A percentile compares a stretch with the other conserved stretches of the same genome.
Evolutionary conservation across 1,140 invertebrate genomes (phyloP).

Genomic region (Philotrypesis tridentata): DNA sequence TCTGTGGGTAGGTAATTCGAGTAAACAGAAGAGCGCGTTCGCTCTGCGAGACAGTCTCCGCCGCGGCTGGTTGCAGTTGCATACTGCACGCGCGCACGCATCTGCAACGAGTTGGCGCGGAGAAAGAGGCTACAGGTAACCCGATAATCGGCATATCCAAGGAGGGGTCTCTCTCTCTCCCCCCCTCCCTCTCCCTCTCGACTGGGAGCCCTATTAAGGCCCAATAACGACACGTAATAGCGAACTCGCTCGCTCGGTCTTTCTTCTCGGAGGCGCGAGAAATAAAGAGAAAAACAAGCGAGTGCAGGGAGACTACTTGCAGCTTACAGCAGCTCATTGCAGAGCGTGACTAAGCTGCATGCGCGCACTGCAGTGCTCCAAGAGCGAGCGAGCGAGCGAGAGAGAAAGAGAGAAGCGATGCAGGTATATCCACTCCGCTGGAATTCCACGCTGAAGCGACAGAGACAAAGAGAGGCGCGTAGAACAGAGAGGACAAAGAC

Average conservation of each 20-base stretch:
- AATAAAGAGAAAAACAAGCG: conserved; percentile 30
- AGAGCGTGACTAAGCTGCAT: conserved; percentile 69
- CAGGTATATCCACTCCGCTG: conserved; percentile 46
- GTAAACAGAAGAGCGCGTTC: conserved; percentile 18
- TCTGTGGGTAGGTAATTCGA: conserved; percentile 31
- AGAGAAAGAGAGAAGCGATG: conserved; percentile 35
- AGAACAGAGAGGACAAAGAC: not conserved
- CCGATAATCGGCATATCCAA: conserved; percentile 69
- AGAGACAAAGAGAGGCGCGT: conserved; percentile 44
- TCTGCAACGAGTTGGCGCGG: not conserved
- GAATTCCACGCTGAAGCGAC: conserved; percentile 58
- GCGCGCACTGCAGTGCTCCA: not conserved
- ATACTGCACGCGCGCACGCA: not conserved
- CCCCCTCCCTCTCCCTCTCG: not conserved
- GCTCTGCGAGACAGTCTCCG: not conserved
- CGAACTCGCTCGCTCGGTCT: conserved; percentile 50
- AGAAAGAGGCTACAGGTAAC: conserved; percentile 56
- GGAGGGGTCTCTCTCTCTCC: conserved; percentile 50
- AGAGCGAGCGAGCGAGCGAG: conserved; percentile 23
- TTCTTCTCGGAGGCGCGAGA: conserved; percentile 33
- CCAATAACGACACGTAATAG: conserved; percentile 69
- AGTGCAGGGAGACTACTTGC: not conserved
- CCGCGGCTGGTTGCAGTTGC: not conserved
- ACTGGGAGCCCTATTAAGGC: conserved; percentile 63
- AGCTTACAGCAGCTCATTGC: conserved; percentile 62